These are phyloP conservation scores for Tribolium castaneum DNA, from an alignment of 1,140 invertebrate species.

Conservation along the genomic window DNA sequence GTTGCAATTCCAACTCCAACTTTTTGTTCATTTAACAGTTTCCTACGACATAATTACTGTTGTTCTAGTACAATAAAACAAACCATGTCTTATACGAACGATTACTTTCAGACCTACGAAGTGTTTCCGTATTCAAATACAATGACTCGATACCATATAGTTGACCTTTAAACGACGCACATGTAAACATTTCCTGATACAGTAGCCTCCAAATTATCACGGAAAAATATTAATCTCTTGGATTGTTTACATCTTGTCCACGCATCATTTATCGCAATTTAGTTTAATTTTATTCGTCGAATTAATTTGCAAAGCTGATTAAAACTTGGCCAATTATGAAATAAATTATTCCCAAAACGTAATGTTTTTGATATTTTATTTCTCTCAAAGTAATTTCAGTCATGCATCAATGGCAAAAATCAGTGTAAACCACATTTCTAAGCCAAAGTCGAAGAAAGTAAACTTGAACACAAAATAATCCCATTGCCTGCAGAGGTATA, in stretches of 20 bases:
- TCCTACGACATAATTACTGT: background rate
- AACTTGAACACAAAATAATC: background rate
- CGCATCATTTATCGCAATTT: background rate
- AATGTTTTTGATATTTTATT: no score
- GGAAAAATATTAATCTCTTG: constrained; percentile 29
- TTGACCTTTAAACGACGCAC: constrained; percentile 12
- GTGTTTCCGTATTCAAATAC: constrained; percentile 25
- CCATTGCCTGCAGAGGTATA: background rate
- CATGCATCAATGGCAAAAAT: background rate
- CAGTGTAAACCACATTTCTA: background rate
- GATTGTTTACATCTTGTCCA: constrained; percentile 2
- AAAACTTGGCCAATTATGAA: background rate
- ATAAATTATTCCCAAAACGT: background rate
- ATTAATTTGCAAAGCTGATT: background rate
- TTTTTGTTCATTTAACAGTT: constrained; percentile 6
- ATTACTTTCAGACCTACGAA: constrained; percentile 12
- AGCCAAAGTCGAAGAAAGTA: background rate
- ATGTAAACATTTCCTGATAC: constrained; percentile 30
- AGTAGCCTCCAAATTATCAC: constrained; percentile 27
- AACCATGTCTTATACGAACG: background rate
- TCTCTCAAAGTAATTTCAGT: no score
- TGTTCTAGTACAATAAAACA: background rate
- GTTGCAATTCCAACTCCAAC: background rate
- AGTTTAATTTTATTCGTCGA: background rate
- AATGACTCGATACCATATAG: background rate